These are phyloP conservation scores for Todus mexicanus DNA, from an alignment of 2,797 vertebrate species.

Conservation along the genomic window DNA sequence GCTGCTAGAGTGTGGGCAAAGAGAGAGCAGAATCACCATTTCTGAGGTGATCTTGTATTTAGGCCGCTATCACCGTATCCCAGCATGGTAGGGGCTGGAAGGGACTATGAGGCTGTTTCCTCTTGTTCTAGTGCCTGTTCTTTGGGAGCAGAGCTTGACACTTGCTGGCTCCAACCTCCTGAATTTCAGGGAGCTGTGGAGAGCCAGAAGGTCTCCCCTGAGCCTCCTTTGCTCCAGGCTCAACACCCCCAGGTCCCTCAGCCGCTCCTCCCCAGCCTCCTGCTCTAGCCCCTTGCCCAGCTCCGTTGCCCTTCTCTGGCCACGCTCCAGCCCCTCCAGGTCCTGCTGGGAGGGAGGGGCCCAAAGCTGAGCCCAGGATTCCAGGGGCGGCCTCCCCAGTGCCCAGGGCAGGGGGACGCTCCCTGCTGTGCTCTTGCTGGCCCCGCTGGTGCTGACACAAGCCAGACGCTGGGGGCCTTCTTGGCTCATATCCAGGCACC, in stretches of 20 bases:
- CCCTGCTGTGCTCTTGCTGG: background rate
- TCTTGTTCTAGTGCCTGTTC: background rate
- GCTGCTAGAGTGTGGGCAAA: background rate
- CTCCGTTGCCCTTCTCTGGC: background rate
- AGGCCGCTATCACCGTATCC: background rate
- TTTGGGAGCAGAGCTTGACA: too few relatives aligned
- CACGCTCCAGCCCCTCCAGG: background rate
- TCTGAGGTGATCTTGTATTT: background rate
- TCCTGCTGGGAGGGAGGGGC: background rate
- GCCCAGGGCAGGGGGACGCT: background rate
- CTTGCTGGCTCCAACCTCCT: too few relatives aligned
- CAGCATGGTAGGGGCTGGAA: background rate
- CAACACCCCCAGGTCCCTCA: too few relatives aligned
- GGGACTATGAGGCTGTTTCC: background rate
- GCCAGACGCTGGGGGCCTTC: background rate
- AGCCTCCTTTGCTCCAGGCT: background rate
- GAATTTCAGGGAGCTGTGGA: too few relatives aligned
- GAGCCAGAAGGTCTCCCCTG: too few relatives aligned
- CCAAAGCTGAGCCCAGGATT: background rate
- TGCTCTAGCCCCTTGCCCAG: background rate
- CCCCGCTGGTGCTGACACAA: background rate
- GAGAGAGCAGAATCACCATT: background rate
- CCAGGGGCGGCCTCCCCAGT: background rate
- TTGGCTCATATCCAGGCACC: background rate
- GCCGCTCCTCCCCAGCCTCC: background rate